Evolutionary conservation across 2,888 invertebrate genomes (phyloP).

Genomic region (Dione juno): DNA sequence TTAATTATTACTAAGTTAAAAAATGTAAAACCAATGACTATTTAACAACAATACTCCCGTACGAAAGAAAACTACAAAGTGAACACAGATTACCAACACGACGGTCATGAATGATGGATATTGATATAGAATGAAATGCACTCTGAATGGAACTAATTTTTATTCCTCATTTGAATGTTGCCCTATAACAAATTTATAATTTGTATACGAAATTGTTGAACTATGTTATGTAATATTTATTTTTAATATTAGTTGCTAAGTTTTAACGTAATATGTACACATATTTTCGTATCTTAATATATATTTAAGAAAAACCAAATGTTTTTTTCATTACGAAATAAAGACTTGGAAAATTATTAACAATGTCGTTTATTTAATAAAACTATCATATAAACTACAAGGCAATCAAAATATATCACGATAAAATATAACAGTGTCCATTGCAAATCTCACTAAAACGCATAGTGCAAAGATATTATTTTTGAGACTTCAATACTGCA

Average conservation of each 20-base stretch:
- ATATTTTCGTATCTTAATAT: no score
- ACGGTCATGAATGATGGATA: slow-evolving; percentile 10
- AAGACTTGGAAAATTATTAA: slow-evolving; percentile 8
- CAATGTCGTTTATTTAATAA: slow-evolving; percentile 50
- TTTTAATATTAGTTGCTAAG: not conserved
- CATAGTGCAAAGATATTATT: not conserved
- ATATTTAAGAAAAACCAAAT: no score
- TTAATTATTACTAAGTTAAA: not conserved
- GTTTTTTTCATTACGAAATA: not conserved
- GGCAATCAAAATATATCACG: slow-evolving; percentile 55
- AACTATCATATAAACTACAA: slow-evolving; percentile 61
- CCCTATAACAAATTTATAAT: not conserved
- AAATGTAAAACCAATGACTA: slow-evolving; percentile 16
- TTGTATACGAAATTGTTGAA: not conserved
- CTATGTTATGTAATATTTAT: slow-evolving; percentile 5
- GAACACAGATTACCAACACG: slow-evolving; percentile 22
- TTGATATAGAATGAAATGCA: slow-evolving; percentile 15
- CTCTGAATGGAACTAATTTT: slow-evolving; percentile 12
- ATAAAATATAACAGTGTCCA: slow-evolving; percentile 56
- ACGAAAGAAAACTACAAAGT: slow-evolving; percentile 17
- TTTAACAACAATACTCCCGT: slow-evolving; percentile 19
- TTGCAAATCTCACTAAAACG: slow-evolving; percentile 43
- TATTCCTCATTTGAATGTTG: slow-evolving; percentile 2
- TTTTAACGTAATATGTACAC: not conserved
- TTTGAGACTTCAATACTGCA: slow-evolving; percentile 31